phyloP scores from a whole-genome alignment of 2,888 invertebrate species.

The Trisateles emortualis region DNA sequence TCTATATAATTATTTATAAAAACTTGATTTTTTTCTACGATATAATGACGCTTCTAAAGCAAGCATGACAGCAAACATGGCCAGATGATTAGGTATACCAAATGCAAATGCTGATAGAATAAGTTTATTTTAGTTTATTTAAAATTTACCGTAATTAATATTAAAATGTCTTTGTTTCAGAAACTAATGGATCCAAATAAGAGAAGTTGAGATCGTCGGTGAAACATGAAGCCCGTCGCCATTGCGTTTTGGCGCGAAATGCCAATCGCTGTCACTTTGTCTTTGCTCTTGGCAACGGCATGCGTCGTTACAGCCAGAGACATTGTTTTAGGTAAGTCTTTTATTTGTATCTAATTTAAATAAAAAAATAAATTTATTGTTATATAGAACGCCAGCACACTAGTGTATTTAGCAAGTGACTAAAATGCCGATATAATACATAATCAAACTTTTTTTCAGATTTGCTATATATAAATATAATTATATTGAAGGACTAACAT shows the following conservation, averaged over 20 bases:
- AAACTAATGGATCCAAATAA: constrained; percentile 82
- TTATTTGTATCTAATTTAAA: constrained; percentile 22
- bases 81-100: no score
- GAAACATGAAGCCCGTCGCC: constrained; percentile 75
- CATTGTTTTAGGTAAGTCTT: constrained; percentile 75
- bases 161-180: constrained; percentile 69
- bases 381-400: no score
- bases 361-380: not conserved
- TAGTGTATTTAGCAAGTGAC: no score
- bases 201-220: constrained; percentile 68
- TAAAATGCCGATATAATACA: no score
- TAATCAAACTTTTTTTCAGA: no score
- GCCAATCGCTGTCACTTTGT: constrained; percentile 70
- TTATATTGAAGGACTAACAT: no score
- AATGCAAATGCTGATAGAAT: not conserved
- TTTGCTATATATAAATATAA: no score
- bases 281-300: constrained; percentile 62
- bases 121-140: not conserved
- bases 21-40: no score
- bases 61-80: no score
- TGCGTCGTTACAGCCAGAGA: constrained; percentile 73
- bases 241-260: constrained; percentile 80
- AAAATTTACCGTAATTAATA: constrained; percentile 17
- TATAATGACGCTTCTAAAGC: no score
- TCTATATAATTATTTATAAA: no score